Conservation (phyloP, 2,888 invertebrate species). For the Machimus atricapillus region DNA sequence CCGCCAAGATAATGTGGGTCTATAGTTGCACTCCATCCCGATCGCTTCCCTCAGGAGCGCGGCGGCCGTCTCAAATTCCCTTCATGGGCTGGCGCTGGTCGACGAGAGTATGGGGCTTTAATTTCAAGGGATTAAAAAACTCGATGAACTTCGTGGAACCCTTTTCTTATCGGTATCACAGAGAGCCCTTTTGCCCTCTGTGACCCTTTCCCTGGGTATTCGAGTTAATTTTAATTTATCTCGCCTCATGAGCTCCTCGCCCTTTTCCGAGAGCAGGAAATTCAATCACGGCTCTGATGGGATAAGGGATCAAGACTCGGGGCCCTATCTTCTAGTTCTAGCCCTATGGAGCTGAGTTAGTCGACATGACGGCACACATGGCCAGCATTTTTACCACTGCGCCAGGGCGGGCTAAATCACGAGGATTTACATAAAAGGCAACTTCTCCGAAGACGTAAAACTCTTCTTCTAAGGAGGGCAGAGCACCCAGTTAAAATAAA, state of each 20-base stretch:
- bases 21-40: not conserved
- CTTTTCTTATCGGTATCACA: slow-evolving; percentile 30
- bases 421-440: slow-evolving; percentile 5
- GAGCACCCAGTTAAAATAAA: not conserved
- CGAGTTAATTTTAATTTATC: slow-evolving; percentile 28
- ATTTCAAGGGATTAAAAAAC: slow-evolving; percentile 19
- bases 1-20: slow-evolving; percentile 16
- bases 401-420: not conserved
- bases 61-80: not conserved
- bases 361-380: not conserved
- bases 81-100: not conserved
- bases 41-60: not conserved
- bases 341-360: not conserved
- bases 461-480: not conserved
- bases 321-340: not conserved
- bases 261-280: not conserved
- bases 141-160: not conserved
- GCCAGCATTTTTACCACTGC: not conserved
- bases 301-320: not conserved
- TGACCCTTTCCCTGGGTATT: not conserved
- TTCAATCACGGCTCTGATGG: not conserved
- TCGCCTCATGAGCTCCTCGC: not conserved
- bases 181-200: not conserved
- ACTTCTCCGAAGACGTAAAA: not conserved
- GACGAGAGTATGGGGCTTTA: not conserved